Conservation (phyloP, 2,888 invertebrate genomes). For the Lasioglossum malachurum region DNA sequence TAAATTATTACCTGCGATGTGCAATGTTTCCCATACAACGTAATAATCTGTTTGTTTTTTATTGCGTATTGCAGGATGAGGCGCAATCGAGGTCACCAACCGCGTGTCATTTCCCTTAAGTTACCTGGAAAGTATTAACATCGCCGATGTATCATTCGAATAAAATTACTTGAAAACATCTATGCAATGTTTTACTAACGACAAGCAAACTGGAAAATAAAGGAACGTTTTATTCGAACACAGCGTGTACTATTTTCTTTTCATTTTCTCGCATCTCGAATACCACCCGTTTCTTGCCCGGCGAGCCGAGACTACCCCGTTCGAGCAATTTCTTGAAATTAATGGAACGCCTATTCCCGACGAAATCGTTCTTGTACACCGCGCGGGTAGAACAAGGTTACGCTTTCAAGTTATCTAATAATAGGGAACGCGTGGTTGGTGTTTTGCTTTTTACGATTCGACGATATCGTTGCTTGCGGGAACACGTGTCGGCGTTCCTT, state of each 20-base stretch:
- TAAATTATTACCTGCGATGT: background rate
- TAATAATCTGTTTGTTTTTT: background rate
- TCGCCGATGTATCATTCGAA: background rate
- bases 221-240: background rate
- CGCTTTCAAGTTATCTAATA: constrained; percentile 17
- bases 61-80: constrained; percentile 1
- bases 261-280: background rate
- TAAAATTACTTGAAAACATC: background rate
- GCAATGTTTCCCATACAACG: background rate
- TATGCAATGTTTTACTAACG: background rate
- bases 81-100: background rate
- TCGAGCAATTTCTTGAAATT: constrained; percentile 2
- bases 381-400: background rate
- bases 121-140: background rate
- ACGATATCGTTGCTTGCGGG: constrained; percentile 30
- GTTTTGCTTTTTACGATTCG: constrained; percentile 31
- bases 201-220: background rate
- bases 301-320: background rate
- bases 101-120: background rate
- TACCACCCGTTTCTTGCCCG: background rate
- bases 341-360: constrained; percentile 14
- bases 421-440: constrained; percentile 8
- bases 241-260: background rate
- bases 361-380: background rate
- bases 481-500: constrained; percentile 38